Percentiles rank a stretch among this genome's conserved stretches.
phyloP scores from a whole-genome alignment of 2,888 invertebrate genomes.

The Nysson spinosus region DNA sequence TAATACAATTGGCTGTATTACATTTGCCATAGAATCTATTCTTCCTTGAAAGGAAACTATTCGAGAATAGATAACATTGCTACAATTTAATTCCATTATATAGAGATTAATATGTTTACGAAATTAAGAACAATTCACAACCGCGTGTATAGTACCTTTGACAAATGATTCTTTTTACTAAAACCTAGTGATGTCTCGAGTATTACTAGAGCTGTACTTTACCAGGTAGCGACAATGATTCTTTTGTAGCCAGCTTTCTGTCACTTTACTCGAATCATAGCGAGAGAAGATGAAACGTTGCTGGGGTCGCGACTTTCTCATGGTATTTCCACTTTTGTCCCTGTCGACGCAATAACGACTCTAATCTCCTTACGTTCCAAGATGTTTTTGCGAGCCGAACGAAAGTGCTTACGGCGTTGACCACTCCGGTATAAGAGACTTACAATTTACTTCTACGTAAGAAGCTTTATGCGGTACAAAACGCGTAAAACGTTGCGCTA shows the following conservation, averaged over 20 bases:
- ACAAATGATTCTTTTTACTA: conserved; percentile 26
- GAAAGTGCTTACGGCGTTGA: conserved; percentile 66
- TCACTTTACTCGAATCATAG: conserved; percentile 44
- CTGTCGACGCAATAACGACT: conserved; percentile 61
- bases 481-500: conserved; percentile 61
- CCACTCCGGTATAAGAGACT: conserved; percentile 64
- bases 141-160: too few species aligned
- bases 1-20: too few species aligned
- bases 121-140: too few species aligned
- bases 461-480: conserved; percentile 61
- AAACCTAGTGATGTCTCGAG: conserved; percentile 21
- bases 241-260: conserved; percentile 53
- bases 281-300: conserved; percentile 29
- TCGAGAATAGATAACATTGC: too few species aligned
- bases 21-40: too few species aligned
- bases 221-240: conserved; percentile 41
- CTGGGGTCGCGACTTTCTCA: conserved; percentile 46
- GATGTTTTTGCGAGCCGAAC: conserved; percentile 61
- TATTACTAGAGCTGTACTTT: conserved; percentile 38
- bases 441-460: conserved; percentile 68
- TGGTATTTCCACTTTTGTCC: conserved; percentile 52
- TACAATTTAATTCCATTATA: too few species aligned
- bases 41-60: too few species aligned
- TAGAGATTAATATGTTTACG: too few species aligned
- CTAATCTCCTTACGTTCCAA: conserved; percentile 64